A percentile compares a stretch with the other conserved stretches of the same genome.
phyloP scores from a whole-genome alignment of 2,113 vertebrate species.

The Ranitomeya imitator region DNA sequence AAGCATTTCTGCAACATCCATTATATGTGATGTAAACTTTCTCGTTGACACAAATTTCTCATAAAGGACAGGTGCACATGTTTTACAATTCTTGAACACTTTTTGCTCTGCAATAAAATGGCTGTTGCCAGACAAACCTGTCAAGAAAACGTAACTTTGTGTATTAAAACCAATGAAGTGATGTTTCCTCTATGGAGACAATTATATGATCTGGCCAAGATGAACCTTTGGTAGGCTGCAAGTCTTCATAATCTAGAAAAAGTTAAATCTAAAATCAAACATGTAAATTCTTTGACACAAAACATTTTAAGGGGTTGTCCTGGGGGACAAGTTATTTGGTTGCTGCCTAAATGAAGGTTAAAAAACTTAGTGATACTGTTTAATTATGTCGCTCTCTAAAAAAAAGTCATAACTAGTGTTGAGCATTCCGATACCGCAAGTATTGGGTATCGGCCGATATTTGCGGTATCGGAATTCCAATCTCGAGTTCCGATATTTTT shows the following conservation, averaged over 20 bases:
- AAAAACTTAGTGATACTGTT: too few relatives aligned
- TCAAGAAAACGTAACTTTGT: background rate
- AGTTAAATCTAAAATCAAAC: too few relatives aligned
- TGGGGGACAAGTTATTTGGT: too few relatives aligned
- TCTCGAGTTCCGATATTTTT: too few relatives aligned
- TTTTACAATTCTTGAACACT: slow-evolving; percentile 27
- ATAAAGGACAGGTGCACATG: slow-evolving; percentile 36
- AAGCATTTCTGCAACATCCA: background rate
- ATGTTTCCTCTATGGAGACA: background rate
- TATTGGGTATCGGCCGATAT: too few relatives aligned
- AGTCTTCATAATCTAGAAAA: background rate
- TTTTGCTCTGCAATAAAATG: slow-evolving; percentile 14
- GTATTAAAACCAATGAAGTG: background rate
- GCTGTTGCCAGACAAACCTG: background rate
- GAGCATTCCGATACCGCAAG: too few relatives aligned
- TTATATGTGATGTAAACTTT: background rate
- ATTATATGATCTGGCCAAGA: background rate
- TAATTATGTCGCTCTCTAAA: too few relatives aligned
- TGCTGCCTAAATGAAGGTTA: too few relatives aligned
- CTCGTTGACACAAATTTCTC: background rate
- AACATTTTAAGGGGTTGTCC: too few relatives aligned
- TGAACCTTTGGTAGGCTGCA: background rate
- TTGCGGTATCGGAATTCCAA: too few relatives aligned
- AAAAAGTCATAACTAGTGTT: too few relatives aligned
- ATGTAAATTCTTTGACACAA: too few relatives aligned